Conservation (phyloP, 2,888 invertebrate species). For the Lasius platythorax region DNA sequence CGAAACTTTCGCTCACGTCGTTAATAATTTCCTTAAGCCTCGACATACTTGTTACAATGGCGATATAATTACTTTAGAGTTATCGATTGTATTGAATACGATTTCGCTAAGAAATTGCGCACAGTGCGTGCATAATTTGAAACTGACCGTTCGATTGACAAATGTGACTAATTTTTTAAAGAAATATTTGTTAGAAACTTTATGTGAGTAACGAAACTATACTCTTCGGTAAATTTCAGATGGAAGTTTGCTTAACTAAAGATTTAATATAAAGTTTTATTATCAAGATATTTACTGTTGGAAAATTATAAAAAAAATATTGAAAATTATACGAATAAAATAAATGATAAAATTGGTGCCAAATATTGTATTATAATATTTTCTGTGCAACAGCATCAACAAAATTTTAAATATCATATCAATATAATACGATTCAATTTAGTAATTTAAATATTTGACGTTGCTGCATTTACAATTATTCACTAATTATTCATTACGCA, state of each 20-base stretch:
- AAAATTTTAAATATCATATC: constrained; percentile 29
- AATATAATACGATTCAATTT: constrained; percentile 43
- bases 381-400: constrained; percentile 2
- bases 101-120: constrained; percentile 1
- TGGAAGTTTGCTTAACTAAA: not conserved
- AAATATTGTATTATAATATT: constrained; percentile 19
- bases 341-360: not conserved
- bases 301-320: not conserved
- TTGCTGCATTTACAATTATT: constrained; percentile 30
- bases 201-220: not conserved
- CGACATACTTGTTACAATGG: constrained; percentile 30
- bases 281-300: not conserved
- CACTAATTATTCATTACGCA: constrained; percentile 29
- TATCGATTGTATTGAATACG: constrained; percentile 8
- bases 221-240: not conserved
- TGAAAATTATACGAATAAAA: not conserved
- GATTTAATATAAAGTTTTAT: not conserved
- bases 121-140: not conserved
- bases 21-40: constrained; percentile 40
- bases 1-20: constrained; percentile 44
- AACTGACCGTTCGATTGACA: not conserved
- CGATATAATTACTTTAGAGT: constrained; percentile 26
- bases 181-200: not conserved
- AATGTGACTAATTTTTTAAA: not conserved
- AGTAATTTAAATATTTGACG: constrained; percentile 51